Evolutionary conservation across 2,888 invertebrate species (phyloP).

Genomic region (Drosophila nr. perissopoda): DNA sequence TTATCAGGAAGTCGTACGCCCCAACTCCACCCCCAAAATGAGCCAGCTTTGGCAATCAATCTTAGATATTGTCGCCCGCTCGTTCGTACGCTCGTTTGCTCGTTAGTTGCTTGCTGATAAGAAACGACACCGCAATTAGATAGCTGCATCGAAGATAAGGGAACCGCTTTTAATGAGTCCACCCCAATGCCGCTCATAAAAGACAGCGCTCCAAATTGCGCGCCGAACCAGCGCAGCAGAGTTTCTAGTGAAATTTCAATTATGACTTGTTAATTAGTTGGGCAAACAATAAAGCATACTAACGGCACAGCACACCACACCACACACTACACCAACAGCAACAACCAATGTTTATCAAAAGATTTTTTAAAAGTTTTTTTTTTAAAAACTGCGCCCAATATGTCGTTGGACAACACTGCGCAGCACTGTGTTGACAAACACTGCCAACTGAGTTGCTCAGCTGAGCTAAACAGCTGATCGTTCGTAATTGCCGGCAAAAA

Average conservation of each 20-base stretch:
- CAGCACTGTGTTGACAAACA: constrained; percentile 20
- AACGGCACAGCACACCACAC: constrained; percentile 1
- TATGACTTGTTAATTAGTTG: constrained; percentile 64
- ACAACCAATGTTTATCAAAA: neutral
- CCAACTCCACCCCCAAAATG: constrained; percentile 19
- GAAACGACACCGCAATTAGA: constrained; percentile 77
- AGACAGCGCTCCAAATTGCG: constrained; percentile 52
- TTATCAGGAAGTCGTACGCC: constrained; percentile 54
- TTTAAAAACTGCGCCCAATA: constrained; percentile 16
- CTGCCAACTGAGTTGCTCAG: neutral
- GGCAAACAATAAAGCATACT: constrained; percentile 43
- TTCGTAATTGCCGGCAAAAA: constrained; percentile 18
- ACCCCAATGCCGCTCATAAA: constrained; percentile 54
- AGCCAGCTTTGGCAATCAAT: constrained; percentile 63
- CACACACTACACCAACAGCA: constrained; percentile 1
- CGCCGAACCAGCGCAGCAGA: constrained; percentile 19
- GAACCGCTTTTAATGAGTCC: constrained; percentile 68
- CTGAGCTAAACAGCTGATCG: constrained; percentile 50
- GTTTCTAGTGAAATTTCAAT: constrained; percentile 70
- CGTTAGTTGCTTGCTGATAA: constrained; percentile 67
- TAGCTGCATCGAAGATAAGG: constrained; percentile 70
- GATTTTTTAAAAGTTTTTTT: neutral
- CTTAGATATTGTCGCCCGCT: constrained; percentile 74
- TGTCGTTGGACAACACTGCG: constrained; percentile 26
- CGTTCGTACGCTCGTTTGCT: constrained; percentile 48